Evolutionary conservation across 2,888 invertebrate species (phyloP).

Genomic region (Phyto melanocephala): DNA sequence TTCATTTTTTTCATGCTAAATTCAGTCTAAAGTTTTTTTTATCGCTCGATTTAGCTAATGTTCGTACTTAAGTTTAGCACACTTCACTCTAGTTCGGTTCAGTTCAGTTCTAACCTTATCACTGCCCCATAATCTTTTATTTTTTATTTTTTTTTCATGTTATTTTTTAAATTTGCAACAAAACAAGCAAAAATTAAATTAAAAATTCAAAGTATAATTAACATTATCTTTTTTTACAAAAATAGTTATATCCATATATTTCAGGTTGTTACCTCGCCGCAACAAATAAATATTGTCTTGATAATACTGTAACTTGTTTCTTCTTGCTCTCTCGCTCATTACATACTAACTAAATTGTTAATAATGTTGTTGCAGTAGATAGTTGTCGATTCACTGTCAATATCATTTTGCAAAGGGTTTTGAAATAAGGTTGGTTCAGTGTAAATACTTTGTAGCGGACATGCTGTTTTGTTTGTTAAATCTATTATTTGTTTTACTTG

Average conservation of each 20-base stretch:
- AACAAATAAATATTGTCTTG: background rate
- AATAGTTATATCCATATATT: background rate
- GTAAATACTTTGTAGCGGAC: too few relatives aligned
- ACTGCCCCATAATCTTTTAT: constrained; percentile 1
- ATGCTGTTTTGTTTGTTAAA: too few relatives aligned
- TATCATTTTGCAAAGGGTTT: constrained; percentile 43
- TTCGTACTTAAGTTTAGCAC: constrained; percentile 23
- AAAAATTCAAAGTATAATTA: too few relatives aligned
- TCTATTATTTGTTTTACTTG: too few relatives aligned
- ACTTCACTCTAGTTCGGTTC: constrained; percentile 11
- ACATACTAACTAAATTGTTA: background rate
- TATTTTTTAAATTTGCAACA: background rate
- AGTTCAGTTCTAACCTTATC: constrained; percentile 44
- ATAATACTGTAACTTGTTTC: background rate
- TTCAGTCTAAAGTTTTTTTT: constrained; percentile 9
- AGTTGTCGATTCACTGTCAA: constrained; percentile 28
- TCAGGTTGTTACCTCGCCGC: background rate
- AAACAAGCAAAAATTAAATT: background rate
- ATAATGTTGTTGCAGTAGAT: background rate
- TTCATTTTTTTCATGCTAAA: background rate
- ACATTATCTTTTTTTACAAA: background rate
- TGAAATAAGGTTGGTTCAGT: too few relatives aligned
- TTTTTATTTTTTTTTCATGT: background rate
- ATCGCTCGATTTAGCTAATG: background rate
- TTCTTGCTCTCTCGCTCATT: background rate